Evolutionary conservation across 2,113 vertebrate species (phyloP).

Genomic region (Grantiella picta): DNA sequence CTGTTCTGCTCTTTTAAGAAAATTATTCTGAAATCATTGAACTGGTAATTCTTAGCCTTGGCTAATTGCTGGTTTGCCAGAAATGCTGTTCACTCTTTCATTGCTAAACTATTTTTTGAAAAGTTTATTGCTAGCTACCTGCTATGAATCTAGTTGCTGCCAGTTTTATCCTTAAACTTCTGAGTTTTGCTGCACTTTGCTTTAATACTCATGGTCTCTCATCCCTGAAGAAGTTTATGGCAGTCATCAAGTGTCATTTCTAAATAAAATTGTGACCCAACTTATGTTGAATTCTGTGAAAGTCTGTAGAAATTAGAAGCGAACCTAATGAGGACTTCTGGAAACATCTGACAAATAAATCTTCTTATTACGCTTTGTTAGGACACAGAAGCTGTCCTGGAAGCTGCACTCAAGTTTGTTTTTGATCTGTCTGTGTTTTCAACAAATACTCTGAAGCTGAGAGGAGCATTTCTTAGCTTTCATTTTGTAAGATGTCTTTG

Average conservation of each 20-base stretch:
- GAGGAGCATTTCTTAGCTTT: background rate
- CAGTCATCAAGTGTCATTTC: background rate
- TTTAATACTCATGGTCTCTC: background rate
- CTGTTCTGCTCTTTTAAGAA: background rate
- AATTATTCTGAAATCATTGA: background rate
- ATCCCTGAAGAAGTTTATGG: background rate
- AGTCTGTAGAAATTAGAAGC: background rate
- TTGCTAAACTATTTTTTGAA: background rate
- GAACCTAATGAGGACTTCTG: background rate
- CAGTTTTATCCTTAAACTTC: background rate
- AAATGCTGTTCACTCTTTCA: background rate
- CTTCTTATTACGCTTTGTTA: background rate
- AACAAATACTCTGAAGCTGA: background rate
- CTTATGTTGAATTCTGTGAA: background rate
- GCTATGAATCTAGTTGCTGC: background rate
- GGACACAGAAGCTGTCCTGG: background rate
- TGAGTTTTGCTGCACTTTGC: background rate
- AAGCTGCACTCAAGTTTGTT: background rate
- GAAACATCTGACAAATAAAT: background rate
- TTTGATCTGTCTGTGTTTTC: background rate
- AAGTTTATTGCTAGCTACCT: background rate
- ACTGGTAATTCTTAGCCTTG: background rate
- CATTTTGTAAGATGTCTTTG: background rate
- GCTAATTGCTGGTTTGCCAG: background rate
- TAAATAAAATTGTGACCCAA: background rate